Evolutionary conservation across 2,113 vertebrate genomes (phyloP).

Genomic region (Macaca fascicularis): T2T-MFA8v1.1 NC_088376.1:162423501-162424000

Average conservation of each 20-base stretch:
- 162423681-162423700: not conserved
- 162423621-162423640: not conserved
- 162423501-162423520: not conserved
- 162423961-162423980: not conserved
- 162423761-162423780: not conserved
- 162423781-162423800: not conserved
- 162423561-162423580: not conserved
- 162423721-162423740: not conserved
- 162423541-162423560: constrained; percentile 25
- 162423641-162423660: not conserved
- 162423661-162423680: not conserved
- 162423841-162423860: not conserved
- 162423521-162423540: not conserved
- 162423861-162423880: not conserved
- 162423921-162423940: not conserved
- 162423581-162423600: not conserved
- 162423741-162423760: not conserved
- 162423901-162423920: not conserved
- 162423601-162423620: constrained; percentile 16
- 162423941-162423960: not conserved
- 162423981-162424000: not conserved
- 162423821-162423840: not conserved
- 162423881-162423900: constrained; percentile 8
- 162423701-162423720: not conserved
- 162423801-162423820: not conserved